Base-by-base conservation (phyloP, 2,797 vertebrate genomes). In the Mycteria americana region DNA sequence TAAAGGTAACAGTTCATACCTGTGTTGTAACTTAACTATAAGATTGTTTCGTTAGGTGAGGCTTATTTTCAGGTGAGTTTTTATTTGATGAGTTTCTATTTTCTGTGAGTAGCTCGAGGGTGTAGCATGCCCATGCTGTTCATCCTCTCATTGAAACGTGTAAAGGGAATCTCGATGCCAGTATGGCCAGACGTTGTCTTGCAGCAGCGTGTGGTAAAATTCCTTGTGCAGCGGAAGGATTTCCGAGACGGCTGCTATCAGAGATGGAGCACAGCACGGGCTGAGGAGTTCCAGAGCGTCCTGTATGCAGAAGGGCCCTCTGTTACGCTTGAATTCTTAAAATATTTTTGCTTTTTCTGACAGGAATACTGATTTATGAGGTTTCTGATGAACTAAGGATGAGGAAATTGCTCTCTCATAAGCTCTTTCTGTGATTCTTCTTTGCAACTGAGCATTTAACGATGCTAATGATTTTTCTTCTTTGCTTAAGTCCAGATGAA, bases 321-420 rank as follows among this genome's bases (percentile, higher is more conserved):
- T 88, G 28, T 74, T 91, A 57, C 10, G 2, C 51, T 89, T 80
- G 54, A 77, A 84, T 92, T 95, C 81, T 92, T 95, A 43, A 83
- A 76, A 80, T 80, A 51, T 51, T 93, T 95, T 68, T 83, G 27
- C 23, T 75, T 91, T 85, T 95, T 70, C 72, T 94, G 73, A 78
- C 28, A 86, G 46, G 89, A 93, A 60, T 88, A 77, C 33, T 64
- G 62, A 75, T 80, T 46, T 50, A 51, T 56, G 33, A 79, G 17
- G 8, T 69, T 96, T 85, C 46, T 94, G 59, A 51, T 88, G 25
- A 94, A 35, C 41, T 56, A 48, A 68, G 35, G 16, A 37, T 92
- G 39, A 85, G 54, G 84, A 93, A 87, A 69, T 80, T 56, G 24
- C 88, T 91, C 18, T 86, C 37, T 79, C 10, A 2, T 64, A 41